Conservation (phyloP, 2,888 invertebrate species). For the Stictocephala bisonia region DNA sequence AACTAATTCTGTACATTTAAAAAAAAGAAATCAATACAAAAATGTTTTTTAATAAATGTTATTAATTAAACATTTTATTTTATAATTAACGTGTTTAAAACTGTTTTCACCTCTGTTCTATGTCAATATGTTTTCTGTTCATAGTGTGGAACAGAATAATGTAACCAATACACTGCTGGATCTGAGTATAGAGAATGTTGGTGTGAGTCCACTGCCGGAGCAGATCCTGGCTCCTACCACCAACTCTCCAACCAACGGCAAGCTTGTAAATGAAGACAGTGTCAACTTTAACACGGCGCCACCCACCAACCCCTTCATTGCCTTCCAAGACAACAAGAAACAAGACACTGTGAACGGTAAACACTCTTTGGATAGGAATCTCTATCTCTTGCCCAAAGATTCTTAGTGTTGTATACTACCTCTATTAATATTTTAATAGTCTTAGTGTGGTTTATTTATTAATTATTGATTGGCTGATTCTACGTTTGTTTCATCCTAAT, state of each 20-base stretch:
- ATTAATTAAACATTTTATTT: too few species aligned
- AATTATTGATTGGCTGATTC: too few species aligned
- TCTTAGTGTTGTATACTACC: not conserved
- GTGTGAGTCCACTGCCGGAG: constrained; percentile 31
- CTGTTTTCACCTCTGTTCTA: not conserved
- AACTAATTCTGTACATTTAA: too few species aligned
- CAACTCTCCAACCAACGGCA: constrained; percentile 45
- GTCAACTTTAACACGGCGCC: constrained; percentile 47
- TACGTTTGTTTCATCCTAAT: too few species aligned
- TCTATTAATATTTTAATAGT: not conserved
- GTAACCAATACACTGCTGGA: constrained; percentile 68
- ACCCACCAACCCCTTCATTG: constrained; percentile 49
- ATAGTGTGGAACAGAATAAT: constrained; percentile 66
- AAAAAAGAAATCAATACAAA: too few species aligned
- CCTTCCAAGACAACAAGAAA: constrained; percentile 55
- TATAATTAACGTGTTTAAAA: too few species aligned
- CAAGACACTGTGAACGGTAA: constrained; percentile 47
- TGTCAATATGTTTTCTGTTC: constrained; percentile 58
- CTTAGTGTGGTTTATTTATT: too few species aligned
- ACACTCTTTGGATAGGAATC: too few species aligned
- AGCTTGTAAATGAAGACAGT: constrained; percentile 47
- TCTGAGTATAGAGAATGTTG: constrained; percentile 59
- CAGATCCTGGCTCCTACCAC: constrained; percentile 44
- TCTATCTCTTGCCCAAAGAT: not conserved
- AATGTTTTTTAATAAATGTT: too few species aligned